phyloP scores from a whole-genome alignment of 1,140 invertebrate species.

The Wasmannia auropunctata region DNA sequence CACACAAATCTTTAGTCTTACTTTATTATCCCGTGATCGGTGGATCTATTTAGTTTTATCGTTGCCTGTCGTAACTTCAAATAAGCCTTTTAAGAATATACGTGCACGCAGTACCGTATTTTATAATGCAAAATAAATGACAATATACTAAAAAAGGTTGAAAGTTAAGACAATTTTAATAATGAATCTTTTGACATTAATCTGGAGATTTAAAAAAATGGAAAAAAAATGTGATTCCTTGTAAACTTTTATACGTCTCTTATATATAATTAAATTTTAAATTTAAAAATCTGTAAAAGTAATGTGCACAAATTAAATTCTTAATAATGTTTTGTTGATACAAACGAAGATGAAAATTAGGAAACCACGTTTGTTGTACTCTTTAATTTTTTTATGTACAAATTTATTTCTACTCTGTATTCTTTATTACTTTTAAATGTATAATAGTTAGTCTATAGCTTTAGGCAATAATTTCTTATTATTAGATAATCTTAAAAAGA shows the following conservation, averaged over 20 bases:
- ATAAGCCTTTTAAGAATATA: neutral
- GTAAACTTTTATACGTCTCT: neutral
- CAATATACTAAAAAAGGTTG: neutral
- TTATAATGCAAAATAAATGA: too few relatives aligned
- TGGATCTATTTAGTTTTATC: neutral
- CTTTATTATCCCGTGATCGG: constrained; percentile 15
- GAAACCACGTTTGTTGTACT: neutral
- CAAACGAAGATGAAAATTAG: neutral
- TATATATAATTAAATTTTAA: neutral
- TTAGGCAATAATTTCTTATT: neutral
- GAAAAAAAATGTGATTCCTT: neutral
- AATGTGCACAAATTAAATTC: neutral
- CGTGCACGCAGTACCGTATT: neutral
- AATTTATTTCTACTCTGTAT: neutral
- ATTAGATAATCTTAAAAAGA: neutral
- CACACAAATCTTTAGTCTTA: constrained; percentile 1
- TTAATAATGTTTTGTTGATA: neutral
- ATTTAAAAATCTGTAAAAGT: neutral
- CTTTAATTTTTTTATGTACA: neutral
- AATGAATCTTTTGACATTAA: neutral
- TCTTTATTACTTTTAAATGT: neutral
- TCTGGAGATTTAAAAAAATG: neutral
- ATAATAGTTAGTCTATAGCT: neutral
- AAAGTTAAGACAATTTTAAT: neutral
- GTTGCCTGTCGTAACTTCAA: neutral